phyloP scores from a whole-genome alignment of 2,888 invertebrate genomes.

The Apamea anceps region DNA sequence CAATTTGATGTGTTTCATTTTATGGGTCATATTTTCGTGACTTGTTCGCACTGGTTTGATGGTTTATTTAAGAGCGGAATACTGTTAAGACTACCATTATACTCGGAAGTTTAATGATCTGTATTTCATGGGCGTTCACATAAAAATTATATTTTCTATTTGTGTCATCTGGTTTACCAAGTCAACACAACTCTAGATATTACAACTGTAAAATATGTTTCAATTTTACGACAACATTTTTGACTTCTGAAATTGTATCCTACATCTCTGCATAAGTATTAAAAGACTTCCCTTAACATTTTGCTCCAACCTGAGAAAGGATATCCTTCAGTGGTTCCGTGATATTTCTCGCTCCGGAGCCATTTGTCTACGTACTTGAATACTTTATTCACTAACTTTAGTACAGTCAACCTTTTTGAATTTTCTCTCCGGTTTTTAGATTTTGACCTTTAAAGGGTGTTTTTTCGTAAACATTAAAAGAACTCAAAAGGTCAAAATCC shows the following conservation, averaged over 20 bases:
- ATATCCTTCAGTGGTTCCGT: conserved; percentile 54
- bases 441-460: conserved; percentile 21
- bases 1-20: conserved; percentile 45
- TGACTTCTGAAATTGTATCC: not conserved
- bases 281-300: conserved; percentile 50
- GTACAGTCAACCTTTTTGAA: conserved; percentile 64
- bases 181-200: not conserved
- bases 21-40: conserved; percentile 38
- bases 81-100: conserved; percentile 27
- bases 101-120: conserved; percentile 30
- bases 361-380: conserved; percentile 67
- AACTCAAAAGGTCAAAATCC: conserved; percentile 6
- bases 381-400: conserved; percentile 72
- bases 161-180: not conserved
- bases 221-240: not conserved
- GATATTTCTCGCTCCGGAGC: conserved; percentile 65
- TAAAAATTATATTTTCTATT: conserved; percentile 17
- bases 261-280: conserved; percentile 25
- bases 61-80: conserved; percentile 39
- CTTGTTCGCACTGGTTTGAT: conserved; percentile 41
- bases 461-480: conserved; percentile 22
- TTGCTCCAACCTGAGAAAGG: conserved; percentile 49
- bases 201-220: not conserved
- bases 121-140: conserved; percentile 26
- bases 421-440: conserved; percentile 47